These are phyloP conservation scores for Dynastes maya DNA, from an alignment of 2,888 invertebrate species.

Conservation along the genomic window DNA sequence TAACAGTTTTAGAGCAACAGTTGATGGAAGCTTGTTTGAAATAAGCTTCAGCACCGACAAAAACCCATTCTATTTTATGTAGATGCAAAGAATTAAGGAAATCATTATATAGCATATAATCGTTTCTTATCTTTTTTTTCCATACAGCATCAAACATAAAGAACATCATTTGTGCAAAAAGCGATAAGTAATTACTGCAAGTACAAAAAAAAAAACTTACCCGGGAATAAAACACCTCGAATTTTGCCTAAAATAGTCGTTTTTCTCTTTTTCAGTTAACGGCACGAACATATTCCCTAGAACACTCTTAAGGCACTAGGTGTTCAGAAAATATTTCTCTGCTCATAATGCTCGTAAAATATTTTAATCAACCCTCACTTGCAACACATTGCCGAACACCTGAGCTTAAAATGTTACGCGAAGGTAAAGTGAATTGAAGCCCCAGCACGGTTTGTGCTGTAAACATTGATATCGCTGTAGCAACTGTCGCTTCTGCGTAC, in stretches of 20 bases:
- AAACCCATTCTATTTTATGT: too few species aligned
- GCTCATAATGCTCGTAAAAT: neutral
- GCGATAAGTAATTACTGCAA: too few species aligned
- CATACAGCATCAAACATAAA: too few species aligned
- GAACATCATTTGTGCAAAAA: too few species aligned
- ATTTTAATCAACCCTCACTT: neutral
- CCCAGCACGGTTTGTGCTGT: conserved; percentile 40
- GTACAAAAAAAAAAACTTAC: conserved; percentile 69
- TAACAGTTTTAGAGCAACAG: too few species aligned
- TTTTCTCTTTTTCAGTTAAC: conserved; percentile 75
- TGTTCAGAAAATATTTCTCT: conserved; percentile 19
- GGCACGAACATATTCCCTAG: conserved; percentile 75
- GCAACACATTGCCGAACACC: conserved; percentile 45
- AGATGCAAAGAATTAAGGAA: too few species aligned
- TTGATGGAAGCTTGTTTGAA: too few species aligned
- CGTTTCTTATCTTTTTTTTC: too few species aligned
- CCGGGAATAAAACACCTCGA: conserved; percentile 79
- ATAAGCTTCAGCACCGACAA: too few species aligned
- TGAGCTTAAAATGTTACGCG: conserved; percentile 41
- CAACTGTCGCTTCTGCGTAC: conserved; percentile 58
- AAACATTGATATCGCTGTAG: conserved; percentile 57
- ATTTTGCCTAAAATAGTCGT: conserved; percentile 75
- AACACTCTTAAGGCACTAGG: conserved; percentile 6
- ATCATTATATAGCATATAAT: too few species aligned
- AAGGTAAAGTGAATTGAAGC: conserved; percentile 9